Conservation (phyloP, 2,113 vertebrate species). For the Scophthalmus maximus region DNA sequence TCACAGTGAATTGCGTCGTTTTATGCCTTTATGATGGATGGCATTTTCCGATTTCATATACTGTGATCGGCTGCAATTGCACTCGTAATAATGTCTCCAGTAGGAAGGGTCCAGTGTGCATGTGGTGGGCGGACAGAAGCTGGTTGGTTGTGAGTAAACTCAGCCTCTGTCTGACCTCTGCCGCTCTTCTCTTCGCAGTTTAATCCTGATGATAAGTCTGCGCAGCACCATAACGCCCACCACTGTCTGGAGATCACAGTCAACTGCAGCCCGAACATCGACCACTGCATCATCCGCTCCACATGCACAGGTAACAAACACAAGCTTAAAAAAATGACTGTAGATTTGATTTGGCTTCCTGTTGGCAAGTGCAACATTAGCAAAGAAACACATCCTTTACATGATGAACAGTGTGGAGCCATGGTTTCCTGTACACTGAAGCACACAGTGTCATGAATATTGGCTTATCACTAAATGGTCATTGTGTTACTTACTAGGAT, state of each 20-base stretch:
- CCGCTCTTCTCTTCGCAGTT: slow-evolving; percentile 85
- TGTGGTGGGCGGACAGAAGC: slow-evolving; percentile 42
- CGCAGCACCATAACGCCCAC: slow-evolving; percentile 98
- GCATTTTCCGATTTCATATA: neutral
- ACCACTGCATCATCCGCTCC: slow-evolving; percentile 99
- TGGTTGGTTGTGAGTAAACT: slow-evolving; percentile 27
- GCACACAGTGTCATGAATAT: neutral
- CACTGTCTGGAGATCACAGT: slow-evolving; percentile 99
- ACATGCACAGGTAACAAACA: slow-evolving; percentile 92
- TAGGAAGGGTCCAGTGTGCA: slow-evolving; percentile 18
- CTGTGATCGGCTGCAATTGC: neutral
- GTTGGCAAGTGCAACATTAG: neutral
- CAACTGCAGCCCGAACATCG: slow-evolving; percentile 98
- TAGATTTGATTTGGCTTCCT: neutral
- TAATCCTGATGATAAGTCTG: slow-evolving; percentile 99
- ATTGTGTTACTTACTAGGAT: slow-evolving; percentile 3
- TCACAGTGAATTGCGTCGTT: neutral
- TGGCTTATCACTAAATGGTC: neutral
- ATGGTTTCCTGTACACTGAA: neutral
- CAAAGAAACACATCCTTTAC: neutral
- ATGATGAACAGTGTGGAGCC: neutral
- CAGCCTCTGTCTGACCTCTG: slow-evolving; percentile 41
- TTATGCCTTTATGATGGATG: neutral
- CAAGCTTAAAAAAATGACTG: neutral
- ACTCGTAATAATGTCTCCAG: slow-evolving; percentile 4